Base-by-base conservation (phyloP, 2,113 vertebrate species). In the Dromiciops gliroides region DNA sequence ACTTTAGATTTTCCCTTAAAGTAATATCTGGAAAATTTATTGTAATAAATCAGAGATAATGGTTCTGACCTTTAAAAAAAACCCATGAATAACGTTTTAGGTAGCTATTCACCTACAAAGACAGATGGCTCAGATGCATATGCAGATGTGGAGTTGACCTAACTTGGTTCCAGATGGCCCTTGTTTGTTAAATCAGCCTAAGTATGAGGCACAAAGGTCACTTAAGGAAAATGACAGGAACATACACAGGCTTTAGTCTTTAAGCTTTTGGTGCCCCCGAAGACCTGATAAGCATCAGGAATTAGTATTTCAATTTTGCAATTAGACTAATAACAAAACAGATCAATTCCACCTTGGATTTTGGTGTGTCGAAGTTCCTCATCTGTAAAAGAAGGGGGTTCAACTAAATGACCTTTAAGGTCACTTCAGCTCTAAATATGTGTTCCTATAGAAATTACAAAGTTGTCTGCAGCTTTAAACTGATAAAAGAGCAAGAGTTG, bases 141-240 rank as follows among this genome's bases (percentile, higher is more conserved):
- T 89, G 31, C 96, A 98, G 98, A 98, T 98, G 98, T 98, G 98
- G 97, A 96, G 94, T 97, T 95, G 96, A 97, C 97, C 96, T 96
- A 95, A 94, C 96, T 94, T 97, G 94, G 88, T 96, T 98, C 97
- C 96, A 98, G 98, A 98, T 97, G 97, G 97, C 95, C 98, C 92
- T 95, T 97, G 49, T 97, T 98, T 98, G 97, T 98, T 98, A 98
- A 98, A 96, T 95, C 95, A 96, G 96, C 95, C 97, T 97, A 97
- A 98, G 94, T 95, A 97, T 98, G 97, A 98, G 95, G 49, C 53
- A 95, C 95, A 98, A 95, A 94, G 51, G 28, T 19, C 94, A 96
- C 83, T 50, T 48, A 94, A 96, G 89, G 88, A 95, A 93, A 93
- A 93, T 95, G 92, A 93, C 92, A 97, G 96, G 90, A 53, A 75